phyloP scores from a whole-genome alignment of 2,113 vertebrate genomes.

The Rattus rattus region DNA sequence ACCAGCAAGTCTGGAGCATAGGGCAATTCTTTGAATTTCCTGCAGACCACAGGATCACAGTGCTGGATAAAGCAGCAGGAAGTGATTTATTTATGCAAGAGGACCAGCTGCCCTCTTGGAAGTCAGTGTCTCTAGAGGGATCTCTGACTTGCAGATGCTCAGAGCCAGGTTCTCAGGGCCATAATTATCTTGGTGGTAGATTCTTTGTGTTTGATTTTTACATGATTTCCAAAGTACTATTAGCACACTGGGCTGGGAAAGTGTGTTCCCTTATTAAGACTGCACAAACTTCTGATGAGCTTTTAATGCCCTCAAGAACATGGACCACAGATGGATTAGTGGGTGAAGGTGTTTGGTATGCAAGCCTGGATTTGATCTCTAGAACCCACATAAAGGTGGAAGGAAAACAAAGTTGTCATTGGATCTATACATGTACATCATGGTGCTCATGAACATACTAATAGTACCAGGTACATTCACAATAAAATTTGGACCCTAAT shows the following conservation, averaged over 20 bases:
- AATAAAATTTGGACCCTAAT: background rate
- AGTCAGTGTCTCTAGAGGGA: background rate
- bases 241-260: background rate
- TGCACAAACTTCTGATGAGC: background rate
- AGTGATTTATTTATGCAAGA: rapidly evolving
- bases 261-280: background rate
- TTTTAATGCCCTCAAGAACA: background rate
- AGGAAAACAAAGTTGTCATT: background rate
- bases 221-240: background rate
- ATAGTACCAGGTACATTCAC: background rate
- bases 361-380: background rate
- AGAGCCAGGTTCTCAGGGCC: no score
- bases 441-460: background rate
- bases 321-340: background rate
- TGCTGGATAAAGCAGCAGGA: background rate
- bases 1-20: background rate
- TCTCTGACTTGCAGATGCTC: background rate
- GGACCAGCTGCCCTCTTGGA: background rate
- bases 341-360: background rate
- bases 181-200: background rate
- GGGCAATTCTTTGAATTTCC: background rate
- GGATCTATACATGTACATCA: background rate
- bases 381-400: background rate
- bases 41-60: background rate
- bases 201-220: background rate